Evolutionary conservation across 1,140 invertebrate genomes (phyloP).

Genomic region (Pseudomyrmex cubaensis): DNA sequence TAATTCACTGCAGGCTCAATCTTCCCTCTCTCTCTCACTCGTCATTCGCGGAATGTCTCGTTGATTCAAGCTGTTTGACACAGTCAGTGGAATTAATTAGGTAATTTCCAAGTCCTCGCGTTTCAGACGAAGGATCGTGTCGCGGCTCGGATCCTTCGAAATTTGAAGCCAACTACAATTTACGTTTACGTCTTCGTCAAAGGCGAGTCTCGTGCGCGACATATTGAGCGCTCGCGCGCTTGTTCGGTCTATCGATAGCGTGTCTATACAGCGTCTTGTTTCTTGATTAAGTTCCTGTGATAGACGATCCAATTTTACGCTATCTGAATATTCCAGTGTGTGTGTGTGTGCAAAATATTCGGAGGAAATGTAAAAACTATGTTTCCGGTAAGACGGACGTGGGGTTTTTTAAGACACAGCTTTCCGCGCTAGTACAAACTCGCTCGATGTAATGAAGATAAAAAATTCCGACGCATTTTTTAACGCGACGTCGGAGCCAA

Average conservation of each 20-base stretch:
- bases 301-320: background rate
- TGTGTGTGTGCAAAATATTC: too few species aligned
- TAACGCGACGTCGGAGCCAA: background rate
- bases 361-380: too few species aligned
- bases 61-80: conserved; percentile 32
- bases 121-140: conserved; percentile 29
- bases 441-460: background rate
- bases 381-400: too few species aligned
- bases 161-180: conserved; percentile 41
- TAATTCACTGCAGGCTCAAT: background rate
- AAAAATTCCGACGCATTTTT: conserved; percentile 3
- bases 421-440: too few species aligned
- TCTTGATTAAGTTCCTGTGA: background rate
- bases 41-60: conserved; percentile 1
- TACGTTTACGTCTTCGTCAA: conserved; percentile 36
- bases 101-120: conserved; percentile 36
- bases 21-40: background rate
- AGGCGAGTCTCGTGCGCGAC: conserved; percentile 23
- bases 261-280: background rate
- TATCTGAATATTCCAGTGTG: too few species aligned
- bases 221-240: background rate
- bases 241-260: background rate
- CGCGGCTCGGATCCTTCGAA: conserved; percentile 48
- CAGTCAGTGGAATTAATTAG: conserved; percentile 52
- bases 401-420: too few species aligned